Percentiles rank a stretch among this genome's conserved stretches.
Evolutionary conservation across 1,140 invertebrate species (phyloP).

Genomic region (Drosophila asahinai): DNA sequence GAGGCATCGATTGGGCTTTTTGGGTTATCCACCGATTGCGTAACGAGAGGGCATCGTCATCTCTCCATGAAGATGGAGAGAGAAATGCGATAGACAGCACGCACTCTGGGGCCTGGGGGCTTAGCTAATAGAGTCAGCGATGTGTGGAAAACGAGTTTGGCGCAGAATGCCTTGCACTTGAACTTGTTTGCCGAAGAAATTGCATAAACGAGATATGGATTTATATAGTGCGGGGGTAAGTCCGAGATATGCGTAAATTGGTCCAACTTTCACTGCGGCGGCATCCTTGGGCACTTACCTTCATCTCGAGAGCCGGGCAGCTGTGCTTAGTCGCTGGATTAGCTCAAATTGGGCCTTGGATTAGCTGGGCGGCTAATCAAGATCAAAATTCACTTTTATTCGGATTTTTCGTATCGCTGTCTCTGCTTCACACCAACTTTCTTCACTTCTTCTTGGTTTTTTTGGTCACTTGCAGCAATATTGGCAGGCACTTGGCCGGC

Average conservation of each 20-base stretch:
- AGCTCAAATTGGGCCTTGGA: conserved; percentile 43
- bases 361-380: conserved; percentile 62
- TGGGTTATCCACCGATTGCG: conserved; percentile 57
- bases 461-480: conserved; percentile 52
- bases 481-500: conserved; percentile 55
- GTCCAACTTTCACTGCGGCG: conserved; percentile 67
- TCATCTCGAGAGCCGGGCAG: conserved; percentile 46
- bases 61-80: conserved; percentile 5
- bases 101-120: conserved; percentile 20
- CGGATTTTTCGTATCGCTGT: conserved; percentile 9
- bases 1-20: conserved; percentile 61
- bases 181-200: conserved; percentile 70
- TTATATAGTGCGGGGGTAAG: not conserved
- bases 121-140: conserved; percentile 62
- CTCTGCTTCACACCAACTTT: conserved; percentile 52
- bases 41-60: conserved; percentile 40
- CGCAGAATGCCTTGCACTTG: conserved; percentile 72
- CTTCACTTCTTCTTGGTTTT: conserved; percentile 38
- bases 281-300: conserved; percentile 55
- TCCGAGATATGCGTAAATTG: conserved; percentile 48
- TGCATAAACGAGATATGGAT: conserved; percentile 62
- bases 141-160: conserved; percentile 70
- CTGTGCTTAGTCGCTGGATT: conserved; percentile 15
- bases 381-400: conserved; percentile 59
- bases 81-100: conserved; percentile 29